These are phyloP conservation scores for Troglohyphantes excavatus DNA, from an alignment of 2,888 invertebrate species.

Conservation along the genomic window DNA sequence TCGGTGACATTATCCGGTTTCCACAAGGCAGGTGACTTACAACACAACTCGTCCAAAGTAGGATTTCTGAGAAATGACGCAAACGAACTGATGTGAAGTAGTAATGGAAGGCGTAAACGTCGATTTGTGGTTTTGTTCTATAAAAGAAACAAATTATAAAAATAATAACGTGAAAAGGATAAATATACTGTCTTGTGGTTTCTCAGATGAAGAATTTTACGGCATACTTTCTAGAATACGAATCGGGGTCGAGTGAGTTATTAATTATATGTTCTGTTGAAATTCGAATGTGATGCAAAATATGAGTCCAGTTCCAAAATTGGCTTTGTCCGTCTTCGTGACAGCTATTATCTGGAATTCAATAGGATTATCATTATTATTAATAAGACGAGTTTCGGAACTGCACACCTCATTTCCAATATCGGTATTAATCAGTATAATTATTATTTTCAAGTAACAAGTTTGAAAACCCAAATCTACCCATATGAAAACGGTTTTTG, in stretches of 20 bases:
- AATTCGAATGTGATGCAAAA: neutral
- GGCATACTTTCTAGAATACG: neutral
- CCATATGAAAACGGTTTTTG: too few species aligned
- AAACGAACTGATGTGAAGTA: conserved; percentile 40
- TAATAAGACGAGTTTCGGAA: too few species aligned
- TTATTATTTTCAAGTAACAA: too few species aligned
- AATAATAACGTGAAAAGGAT: neutral
- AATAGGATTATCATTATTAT: too few species aligned
- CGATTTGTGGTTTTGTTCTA: neutral
- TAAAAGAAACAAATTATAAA: conserved; percentile 5
- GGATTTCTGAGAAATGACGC: conserved; percentile 45
- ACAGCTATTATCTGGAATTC: too few species aligned
- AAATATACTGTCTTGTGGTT: conserved; percentile 1
- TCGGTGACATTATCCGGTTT: conserved; percentile 57
- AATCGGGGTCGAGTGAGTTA: too few species aligned
- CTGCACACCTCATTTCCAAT: too few species aligned
- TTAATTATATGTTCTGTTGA: neutral
- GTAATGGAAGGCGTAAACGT: conserved; percentile 24
- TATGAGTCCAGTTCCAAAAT: neutral
- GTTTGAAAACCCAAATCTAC: too few species aligned
- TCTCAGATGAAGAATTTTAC: neutral
- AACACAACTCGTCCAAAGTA: conserved; percentile 8
- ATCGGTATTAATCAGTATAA: too few species aligned
- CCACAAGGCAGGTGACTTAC: conserved; percentile 46
- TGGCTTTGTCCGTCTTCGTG: too few species aligned